Conservation (phyloP, 2,113 vertebrate genomes). For the Pterocles orientalis region DNA sequence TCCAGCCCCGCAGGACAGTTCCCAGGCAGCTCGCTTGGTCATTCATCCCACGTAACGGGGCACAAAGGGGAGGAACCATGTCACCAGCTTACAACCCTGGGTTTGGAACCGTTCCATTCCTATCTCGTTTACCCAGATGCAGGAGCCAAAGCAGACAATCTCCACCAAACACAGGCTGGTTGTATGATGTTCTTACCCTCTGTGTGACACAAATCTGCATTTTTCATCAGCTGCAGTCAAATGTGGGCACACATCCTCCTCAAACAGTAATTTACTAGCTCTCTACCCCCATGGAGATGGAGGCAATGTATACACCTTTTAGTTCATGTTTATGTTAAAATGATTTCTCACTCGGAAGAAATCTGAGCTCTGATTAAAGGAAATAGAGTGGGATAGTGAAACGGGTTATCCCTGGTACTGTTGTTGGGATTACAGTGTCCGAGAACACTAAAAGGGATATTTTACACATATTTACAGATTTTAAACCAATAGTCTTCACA, state of each 20-base stretch:
- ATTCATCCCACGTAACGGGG: background rate
- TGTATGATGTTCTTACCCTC: background rate
- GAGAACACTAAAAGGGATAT: background rate
- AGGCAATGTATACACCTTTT: background rate
- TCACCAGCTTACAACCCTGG: background rate
- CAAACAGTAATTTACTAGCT: background rate
- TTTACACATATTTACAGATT: background rate
- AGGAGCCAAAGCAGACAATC: background rate
- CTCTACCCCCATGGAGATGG: background rate
- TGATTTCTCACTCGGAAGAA: slow-evolving; percentile 16
- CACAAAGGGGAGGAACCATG: background rate
- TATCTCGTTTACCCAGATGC: background rate
- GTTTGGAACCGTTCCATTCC: background rate
- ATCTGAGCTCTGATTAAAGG: slow-evolving; percentile 21
- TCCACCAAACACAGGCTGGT: background rate
- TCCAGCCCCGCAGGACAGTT: background rate
- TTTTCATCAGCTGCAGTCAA: background rate
- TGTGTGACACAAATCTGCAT: background rate
- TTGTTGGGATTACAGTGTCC: background rate
- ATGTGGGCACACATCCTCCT: background rate
- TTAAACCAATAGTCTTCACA: background rate
- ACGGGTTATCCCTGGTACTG: background rate
- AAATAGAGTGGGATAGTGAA: background rate
- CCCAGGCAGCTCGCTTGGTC: background rate
- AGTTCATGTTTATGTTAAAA: slow-evolving; percentile 42